These are phyloP conservation scores for Melanotaenia trifasciata DNA, from an alignment of 2,797 vertebrate genomes.

Conservation along the genomic window DNA sequence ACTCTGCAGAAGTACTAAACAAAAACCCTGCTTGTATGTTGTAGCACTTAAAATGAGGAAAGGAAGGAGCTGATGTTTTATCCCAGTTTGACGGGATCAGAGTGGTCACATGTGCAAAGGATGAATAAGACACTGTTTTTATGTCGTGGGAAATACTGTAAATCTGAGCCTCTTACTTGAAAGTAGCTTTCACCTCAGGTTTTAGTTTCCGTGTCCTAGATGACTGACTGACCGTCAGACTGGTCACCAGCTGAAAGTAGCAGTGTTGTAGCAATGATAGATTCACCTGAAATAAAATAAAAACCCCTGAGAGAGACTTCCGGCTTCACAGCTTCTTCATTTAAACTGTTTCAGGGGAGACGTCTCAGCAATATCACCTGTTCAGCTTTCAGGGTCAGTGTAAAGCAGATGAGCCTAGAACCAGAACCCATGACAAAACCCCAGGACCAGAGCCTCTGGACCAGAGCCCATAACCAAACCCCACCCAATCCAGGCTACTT, in stretches of 20 bases:
- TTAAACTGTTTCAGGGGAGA: too few relatives aligned
- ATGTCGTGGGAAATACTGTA: constrained; percentile 21
- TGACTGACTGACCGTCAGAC: not conserved
- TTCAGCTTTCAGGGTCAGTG: too few relatives aligned
- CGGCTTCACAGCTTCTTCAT: too few relatives aligned
- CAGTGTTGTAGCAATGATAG: constrained; percentile 28
- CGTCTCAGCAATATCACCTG: too few relatives aligned
- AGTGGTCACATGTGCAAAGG: not conserved
- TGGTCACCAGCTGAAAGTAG: constrained; percentile 21
- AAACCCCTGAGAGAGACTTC: constrained; percentile 10
- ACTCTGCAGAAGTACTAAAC: too few relatives aligned
- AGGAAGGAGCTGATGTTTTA: not conserved
- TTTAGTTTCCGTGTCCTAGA: constrained; percentile 40
- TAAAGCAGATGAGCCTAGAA: too few relatives aligned
- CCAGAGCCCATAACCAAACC: too few relatives aligned
- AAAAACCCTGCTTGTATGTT: not conserved
- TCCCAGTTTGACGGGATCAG: not conserved
- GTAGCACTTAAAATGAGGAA: not conserved
- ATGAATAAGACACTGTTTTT: constrained; percentile 1
- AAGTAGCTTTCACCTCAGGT: too few relatives aligned
- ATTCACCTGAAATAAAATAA: constrained; percentile 40
- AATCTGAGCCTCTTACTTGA: constrained; percentile 26
- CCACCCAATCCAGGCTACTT: too few relatives aligned
- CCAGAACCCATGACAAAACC: too few relatives aligned
- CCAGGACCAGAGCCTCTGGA: too few relatives aligned